phyloP scores from a whole-genome alignment of 2,113 vertebrate species.

The Cisticola juncidis region DNA sequence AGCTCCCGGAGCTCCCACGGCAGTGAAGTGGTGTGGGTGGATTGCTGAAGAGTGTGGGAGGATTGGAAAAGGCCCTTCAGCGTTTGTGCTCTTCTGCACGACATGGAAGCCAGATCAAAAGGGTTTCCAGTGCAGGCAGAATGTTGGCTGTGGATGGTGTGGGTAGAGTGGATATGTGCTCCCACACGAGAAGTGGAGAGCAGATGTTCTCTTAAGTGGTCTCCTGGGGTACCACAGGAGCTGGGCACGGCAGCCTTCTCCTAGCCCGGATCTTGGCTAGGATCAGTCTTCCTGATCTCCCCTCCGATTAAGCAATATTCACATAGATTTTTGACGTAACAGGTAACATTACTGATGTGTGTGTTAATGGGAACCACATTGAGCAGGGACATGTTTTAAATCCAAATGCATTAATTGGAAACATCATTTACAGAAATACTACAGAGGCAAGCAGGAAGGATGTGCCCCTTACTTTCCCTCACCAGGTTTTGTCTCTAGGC shows the following conservation, averaged over 20 bases:
- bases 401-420: background rate
- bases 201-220: background rate
- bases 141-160: background rate
- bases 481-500: background rate
- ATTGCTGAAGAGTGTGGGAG: conserved; percentile 15
- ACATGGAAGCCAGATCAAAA: conserved; percentile 19
- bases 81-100: background rate
- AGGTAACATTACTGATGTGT: background rate
- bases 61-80: conserved; percentile 36
- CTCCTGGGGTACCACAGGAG: background rate
- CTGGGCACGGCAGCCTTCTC: background rate
- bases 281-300: background rate
- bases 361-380: background rate
- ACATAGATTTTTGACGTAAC: background rate
- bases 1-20: background rate
- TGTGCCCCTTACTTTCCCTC: background rate
- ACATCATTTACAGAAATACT: background rate
- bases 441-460: background rate
- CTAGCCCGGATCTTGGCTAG: background rate
- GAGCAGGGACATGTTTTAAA: background rate
- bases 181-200: background rate
- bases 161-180: background rate
- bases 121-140: background rate
- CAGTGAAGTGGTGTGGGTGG: conserved; percentile 14
- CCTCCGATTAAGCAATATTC: background rate